phyloP scores from a whole-genome alignment of 2,888 invertebrate species.

The Orthonevra nobilis region DNA sequence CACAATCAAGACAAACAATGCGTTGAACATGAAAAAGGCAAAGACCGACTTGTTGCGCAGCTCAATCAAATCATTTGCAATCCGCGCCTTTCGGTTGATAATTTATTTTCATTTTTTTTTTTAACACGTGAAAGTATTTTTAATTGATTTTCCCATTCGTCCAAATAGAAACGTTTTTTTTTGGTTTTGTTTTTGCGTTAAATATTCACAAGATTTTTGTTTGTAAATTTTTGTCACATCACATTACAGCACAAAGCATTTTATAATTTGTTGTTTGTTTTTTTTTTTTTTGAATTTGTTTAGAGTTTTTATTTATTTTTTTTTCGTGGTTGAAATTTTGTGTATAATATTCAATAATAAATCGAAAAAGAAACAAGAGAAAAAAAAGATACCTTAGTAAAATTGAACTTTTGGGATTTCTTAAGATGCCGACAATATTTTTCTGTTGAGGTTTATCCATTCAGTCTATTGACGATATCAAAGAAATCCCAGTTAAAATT shows the following conservation, averaged over 20 bases:
- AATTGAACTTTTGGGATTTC: conserved; percentile 73
- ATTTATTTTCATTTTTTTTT: conserved; percentile 27
- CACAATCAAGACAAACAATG: conserved; percentile 98
- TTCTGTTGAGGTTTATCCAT: no score
- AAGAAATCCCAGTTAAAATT: conserved; percentile 79
- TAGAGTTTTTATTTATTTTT: conserved; percentile 27
- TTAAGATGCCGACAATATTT: conserved; percentile 70
- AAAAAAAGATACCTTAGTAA: conserved; percentile 79
- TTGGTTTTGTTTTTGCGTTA: conserved; percentile 19
- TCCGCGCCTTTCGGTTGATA: conserved; percentile 93
- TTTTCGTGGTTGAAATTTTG: conserved; percentile 38
- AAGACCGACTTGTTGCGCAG: conserved; percentile 98
- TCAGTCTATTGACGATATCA: conserved; percentile 52
- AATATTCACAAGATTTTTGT: no score
- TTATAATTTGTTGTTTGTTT: conserved; percentile 44
- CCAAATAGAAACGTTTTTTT: conserved; percentile 19
- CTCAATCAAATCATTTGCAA: conserved; percentile 94
- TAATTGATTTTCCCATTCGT: conserved; percentile 30
- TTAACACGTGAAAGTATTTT: conserved; percentile 24
- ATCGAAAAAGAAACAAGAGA: conserved; percentile 73
- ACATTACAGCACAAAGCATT: conserved; percentile 74
- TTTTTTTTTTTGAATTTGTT: conserved; percentile 34
- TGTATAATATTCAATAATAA: conserved; percentile 16
- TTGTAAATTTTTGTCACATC: conserved; percentile 64
- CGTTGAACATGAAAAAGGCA: conserved; percentile 99